phyloP scores from a whole-genome alignment of 2,113 vertebrate species.

The Romanogobio albipinnatus region DNA sequence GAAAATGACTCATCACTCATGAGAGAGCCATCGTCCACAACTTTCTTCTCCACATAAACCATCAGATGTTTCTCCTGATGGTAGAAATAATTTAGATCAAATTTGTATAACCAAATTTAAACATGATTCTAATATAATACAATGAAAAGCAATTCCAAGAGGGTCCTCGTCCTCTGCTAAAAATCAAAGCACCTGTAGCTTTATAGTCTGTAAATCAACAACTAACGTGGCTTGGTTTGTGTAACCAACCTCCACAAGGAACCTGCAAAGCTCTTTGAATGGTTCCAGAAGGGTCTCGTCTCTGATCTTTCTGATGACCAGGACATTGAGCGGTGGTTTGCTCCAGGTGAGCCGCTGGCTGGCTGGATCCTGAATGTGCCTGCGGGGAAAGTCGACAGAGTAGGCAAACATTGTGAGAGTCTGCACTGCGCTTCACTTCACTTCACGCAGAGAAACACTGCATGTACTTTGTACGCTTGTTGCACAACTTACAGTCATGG shows the following conservation, averaged over 20 bases:
- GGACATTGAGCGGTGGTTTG: conserved; percentile 78
- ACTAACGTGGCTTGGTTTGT: neutral
- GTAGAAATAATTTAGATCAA: conserved; percentile 17
- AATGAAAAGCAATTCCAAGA: neutral
- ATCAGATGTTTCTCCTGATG: conserved; percentile 80
- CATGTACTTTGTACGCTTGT: neutral
- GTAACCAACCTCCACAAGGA: conserved; percentile 76
- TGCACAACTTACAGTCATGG: neutral
- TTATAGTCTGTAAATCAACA: neutral
- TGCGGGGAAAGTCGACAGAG: conserved; percentile 50
- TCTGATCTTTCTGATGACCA: conserved; percentile 80
- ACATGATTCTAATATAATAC: neutral
- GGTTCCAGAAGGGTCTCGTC: conserved; percentile 79
- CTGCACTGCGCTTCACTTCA: neutral
- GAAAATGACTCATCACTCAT: conserved; percentile 74
- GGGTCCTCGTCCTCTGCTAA: neutral
- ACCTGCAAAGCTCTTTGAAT: conserved; percentile 82
- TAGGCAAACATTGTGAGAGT: conserved; percentile 23
- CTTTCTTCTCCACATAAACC: conserved; percentile 83
- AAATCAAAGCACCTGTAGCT: neutral
- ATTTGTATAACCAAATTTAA: neutral
- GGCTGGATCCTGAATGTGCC: conserved; percentile 84
- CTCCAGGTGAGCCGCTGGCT: conserved; percentile 83
- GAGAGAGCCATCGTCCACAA: conserved; percentile 76
- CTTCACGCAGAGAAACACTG: neutral